Percentiles rank a stretch among this genome's conserved stretches.
Conservation (phyloP, 2,113 vertebrate species). For the Maccullochella peelii region DNA sequence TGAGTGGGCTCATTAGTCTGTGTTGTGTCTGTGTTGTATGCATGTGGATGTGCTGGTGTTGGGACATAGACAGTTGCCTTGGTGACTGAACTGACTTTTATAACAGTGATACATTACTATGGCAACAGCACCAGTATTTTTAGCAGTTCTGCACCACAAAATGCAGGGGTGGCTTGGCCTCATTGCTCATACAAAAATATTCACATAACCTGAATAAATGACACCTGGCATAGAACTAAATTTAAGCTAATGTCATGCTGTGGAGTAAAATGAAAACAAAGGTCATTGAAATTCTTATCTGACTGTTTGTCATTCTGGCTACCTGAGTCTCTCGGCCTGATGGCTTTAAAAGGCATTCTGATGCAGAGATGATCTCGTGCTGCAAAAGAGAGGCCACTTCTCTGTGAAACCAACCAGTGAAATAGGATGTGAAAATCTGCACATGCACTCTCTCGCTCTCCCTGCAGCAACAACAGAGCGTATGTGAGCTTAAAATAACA, state of each 20-base stretch:
- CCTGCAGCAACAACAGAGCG: conserved; percentile 26
- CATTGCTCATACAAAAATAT: background rate
- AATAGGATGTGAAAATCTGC: conserved; percentile 28
- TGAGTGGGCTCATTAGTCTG: background rate
- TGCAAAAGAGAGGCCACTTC: conserved; percentile 1
- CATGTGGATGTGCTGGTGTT: background rate
- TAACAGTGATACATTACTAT: conserved; percentile 23
- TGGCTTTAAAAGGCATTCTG: conserved; percentile 12
- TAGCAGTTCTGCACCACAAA: conserved; percentile 9
- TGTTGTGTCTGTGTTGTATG: conserved; percentile 17
- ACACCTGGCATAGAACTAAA: background rate
- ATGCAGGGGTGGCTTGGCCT: background rate
- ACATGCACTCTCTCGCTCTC: background rate
- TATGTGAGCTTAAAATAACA: conserved; percentile 32
- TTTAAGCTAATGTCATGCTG: background rate
- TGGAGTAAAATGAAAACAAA: conserved; percentile 7
- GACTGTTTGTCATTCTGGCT: background rate
- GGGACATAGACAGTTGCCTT: conserved; percentile 28
- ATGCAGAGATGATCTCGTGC: background rate
- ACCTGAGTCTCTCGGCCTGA: background rate
- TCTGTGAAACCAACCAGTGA: conserved; percentile 1
- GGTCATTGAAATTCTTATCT: conserved; percentile 25
- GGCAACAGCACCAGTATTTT: conserved; percentile 40
- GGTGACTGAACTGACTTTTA: conserved; percentile 5
- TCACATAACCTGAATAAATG: background rate